phyloP scores from a whole-genome alignment of 2,888 invertebrate genomes.

The Tethea ocularis region DNA sequence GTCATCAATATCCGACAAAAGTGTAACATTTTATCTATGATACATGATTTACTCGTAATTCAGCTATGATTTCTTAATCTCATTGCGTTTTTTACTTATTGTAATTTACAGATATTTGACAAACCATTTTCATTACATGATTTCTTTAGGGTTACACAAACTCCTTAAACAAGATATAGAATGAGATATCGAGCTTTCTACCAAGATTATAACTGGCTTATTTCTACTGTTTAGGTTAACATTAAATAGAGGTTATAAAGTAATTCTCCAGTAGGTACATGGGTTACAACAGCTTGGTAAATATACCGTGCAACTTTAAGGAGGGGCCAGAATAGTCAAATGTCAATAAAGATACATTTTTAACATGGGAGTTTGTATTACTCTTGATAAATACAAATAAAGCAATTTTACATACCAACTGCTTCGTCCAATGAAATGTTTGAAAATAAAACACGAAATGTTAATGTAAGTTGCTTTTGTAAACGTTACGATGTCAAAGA shows the following conservation, averaged over 20 bases:
- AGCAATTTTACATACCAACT: slow-evolving; percentile 77
- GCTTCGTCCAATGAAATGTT: slow-evolving; percentile 73
- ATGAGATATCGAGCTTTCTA: neutral
- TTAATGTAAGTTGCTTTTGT: slow-evolving; percentile 55
- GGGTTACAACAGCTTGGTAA: neutral
- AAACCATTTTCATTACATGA: slow-evolving; percentile 43
- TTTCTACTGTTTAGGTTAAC: neutral
- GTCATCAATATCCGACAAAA: neutral
- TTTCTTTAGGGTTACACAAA: slow-evolving; percentile 51
- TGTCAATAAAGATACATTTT: neutral
- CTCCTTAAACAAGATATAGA: slow-evolving; percentile 37
- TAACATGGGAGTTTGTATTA: slow-evolving; percentile 53
- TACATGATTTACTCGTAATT: neutral
- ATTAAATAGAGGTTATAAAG: neutral
- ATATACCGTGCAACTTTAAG: neutral
- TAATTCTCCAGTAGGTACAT: neutral
- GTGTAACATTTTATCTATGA: neutral
- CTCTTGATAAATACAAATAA: slow-evolving; percentile 44
- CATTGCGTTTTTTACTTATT: neutral
- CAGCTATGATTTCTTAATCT: too few relatives aligned
- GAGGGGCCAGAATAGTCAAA: neutral
- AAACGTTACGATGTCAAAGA: slow-evolving; percentile 16
- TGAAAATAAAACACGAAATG: slow-evolving; percentile 71
- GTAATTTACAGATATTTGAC: slow-evolving; percentile 23
- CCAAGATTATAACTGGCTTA: slow-evolving; percentile 3